phyloP scores from a whole-genome alignment of 2,797 vertebrate species.

The Tapera naevia region DNA sequence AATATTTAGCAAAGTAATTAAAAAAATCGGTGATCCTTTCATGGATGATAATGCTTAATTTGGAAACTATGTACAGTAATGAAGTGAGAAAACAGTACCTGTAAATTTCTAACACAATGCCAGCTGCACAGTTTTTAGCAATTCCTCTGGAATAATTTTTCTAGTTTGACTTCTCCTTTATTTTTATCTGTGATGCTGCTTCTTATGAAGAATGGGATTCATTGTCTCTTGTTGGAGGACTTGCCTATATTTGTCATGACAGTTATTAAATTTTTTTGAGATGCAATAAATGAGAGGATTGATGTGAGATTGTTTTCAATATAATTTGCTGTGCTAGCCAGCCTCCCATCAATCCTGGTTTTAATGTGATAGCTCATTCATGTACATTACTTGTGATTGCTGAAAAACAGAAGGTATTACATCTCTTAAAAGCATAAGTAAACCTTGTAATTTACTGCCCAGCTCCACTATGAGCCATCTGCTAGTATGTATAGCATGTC shows the following conservation, averaged over 20 bases:
- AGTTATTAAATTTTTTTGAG: slow-evolving; percentile 51
- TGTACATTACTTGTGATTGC: background rate
- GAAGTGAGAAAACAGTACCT: slow-evolving; percentile 1
- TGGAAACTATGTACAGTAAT: background rate
- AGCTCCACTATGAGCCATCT: background rate
- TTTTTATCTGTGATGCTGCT: background rate
- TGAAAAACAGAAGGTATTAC: slow-evolving; percentile 38
- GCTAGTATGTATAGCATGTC: background rate
- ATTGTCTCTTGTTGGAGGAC: slow-evolving; percentile 23
- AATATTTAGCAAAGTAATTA: slow-evolving; percentile 23
- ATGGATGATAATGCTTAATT: slow-evolving; percentile 16
- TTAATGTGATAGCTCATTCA: background rate
- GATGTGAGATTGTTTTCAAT: slow-evolving; percentile 37
- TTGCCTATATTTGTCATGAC: slow-evolving; percentile 51
- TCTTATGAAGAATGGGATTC: slow-evolving; percentile 11
- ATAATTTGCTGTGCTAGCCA: background rate
- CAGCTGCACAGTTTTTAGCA: background rate
- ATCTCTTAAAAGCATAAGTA: slow-evolving; percentile 29
- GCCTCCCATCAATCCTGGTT: slow-evolving; percentile 29
- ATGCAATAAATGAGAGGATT: slow-evolving; percentile 44
- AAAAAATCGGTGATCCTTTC: background rate
- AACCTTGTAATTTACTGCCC: slow-evolving; percentile 27
- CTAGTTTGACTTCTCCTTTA: background rate
- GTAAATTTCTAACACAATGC: background rate
- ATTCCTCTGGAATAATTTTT: background rate